Percentiles rank a stretch among this genome's conserved stretches.
phyloP scores from a whole-genome alignment of 2,113 vertebrate genomes.

The Verasper variegatus region DNA sequence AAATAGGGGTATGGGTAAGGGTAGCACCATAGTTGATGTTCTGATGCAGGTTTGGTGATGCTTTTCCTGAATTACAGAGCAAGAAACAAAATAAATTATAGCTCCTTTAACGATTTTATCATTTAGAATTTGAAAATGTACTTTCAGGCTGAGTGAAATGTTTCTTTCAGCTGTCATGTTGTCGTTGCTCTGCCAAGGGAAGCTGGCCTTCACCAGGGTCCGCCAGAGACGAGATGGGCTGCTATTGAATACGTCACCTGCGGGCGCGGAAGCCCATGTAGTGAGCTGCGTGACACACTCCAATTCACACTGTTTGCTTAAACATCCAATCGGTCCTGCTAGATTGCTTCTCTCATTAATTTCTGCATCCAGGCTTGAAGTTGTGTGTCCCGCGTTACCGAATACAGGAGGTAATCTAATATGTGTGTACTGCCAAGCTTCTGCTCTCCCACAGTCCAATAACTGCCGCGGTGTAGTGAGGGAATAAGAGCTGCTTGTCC shows the following conservation, averaged over 20 bases:
- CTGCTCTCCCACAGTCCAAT: conserved; percentile 4
- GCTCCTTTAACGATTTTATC: background rate
- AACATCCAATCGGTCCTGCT: conserved; percentile 29
- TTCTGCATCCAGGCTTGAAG: conserved; percentile 2
- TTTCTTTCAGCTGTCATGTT: background rate
- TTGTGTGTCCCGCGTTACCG: conserved; percentile 17
- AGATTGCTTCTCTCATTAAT: conserved; percentile 22
- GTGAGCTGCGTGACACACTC: background rate
- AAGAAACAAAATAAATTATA: background rate
- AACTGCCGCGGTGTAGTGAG: background rate
- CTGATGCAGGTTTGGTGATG: too few species aligned
- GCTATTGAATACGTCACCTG: conserved; percentile 3
- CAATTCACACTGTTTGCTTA: conserved; percentile 15
- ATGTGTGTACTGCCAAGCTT: conserved; percentile 12
- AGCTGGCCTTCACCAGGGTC: background rate
- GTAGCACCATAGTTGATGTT: too few species aligned
- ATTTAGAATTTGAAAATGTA: too few species aligned
- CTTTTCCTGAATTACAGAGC: too few species aligned
- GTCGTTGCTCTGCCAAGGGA: background rate
- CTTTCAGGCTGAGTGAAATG: background rate
- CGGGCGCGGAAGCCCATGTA: background rate
- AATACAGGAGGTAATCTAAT: conserved; percentile 28
- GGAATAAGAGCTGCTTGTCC: background rate
- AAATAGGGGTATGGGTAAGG: too few species aligned
- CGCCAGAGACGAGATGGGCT: background rate